Conservation (phyloP, 35 echinoderm and acorn worm genomes). For the Eucidaris tribuloides region DNA sequence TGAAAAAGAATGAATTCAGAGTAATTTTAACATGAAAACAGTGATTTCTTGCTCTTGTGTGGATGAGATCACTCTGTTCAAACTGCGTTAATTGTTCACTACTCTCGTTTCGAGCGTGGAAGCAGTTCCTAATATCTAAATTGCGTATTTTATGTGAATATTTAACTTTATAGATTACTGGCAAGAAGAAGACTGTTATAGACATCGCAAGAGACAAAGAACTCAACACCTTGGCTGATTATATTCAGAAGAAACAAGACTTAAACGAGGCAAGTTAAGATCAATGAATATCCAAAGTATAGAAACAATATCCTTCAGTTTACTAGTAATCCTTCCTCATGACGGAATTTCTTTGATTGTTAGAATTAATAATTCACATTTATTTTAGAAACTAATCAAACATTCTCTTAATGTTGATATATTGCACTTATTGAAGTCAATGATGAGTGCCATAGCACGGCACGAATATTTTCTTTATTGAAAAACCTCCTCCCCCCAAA, state of each 20-base stretch:
- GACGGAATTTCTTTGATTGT: neutral
- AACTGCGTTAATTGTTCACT: too few relatives aligned
- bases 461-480: neutral
- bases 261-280: neutral
- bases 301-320: neutral
- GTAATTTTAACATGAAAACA: too few relatives aligned
- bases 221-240: neutral
- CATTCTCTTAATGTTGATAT: neutral
- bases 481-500: too few relatives aligned
- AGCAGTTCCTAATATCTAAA: too few relatives aligned
- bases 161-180: neutral
- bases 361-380: too few relatives aligned
- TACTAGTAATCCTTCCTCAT: neutral
- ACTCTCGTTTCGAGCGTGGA: too few relatives aligned
- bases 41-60: too few relatives aligned
- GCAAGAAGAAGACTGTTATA: neutral
- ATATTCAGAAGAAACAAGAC: constrained; percentile 1
- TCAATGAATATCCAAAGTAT: neutral
- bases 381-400: neutral
- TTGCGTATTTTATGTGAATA: too few relatives aligned
- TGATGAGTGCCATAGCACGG: neutral
- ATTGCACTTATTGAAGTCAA: neutral
- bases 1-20: too few relatives aligned
- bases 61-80: too few relatives aligned
- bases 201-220: neutral